A percentile compares a stretch with the other conserved stretches of the same genome.
Evolutionary conservation across 2,113 vertebrate genomes (phyloP).

Genomic region (Coryphaenoides rupestris): DNA sequence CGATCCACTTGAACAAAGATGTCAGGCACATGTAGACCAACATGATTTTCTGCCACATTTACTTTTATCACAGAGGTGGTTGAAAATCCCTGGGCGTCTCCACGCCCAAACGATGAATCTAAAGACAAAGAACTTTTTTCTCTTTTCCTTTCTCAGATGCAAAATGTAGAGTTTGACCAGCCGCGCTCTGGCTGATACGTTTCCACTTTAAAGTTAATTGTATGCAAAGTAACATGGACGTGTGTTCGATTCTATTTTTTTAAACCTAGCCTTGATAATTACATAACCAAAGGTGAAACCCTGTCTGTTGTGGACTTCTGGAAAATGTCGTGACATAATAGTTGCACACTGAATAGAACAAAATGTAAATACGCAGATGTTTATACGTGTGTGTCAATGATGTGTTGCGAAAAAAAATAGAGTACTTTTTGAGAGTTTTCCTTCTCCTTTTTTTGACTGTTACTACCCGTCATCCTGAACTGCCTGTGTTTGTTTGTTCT

Average conservation of each 20-base stretch:
- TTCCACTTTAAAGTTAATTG: constrained; percentile 74
- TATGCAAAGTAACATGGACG: constrained; percentile 78
- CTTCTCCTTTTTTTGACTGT: constrained; percentile 75
- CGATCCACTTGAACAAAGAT: constrained; percentile 67
- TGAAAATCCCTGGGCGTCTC: constrained; percentile 30
- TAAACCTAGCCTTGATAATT: constrained; percentile 80
- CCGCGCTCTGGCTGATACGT: constrained; percentile 74
- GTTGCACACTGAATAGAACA: constrained; percentile 68
- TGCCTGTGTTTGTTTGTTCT: constrained; percentile 42
- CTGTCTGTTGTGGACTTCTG: constrained; percentile 69
- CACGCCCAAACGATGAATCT: constrained; percentile 20
- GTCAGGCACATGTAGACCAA: constrained; percentile 64
- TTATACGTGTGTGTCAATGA: constrained; percentile 71
- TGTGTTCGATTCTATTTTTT: constrained; percentile 76
- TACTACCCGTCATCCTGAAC: constrained; percentile 55
- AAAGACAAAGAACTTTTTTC: constrained; percentile 47
- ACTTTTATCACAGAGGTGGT: constrained; percentile 40
- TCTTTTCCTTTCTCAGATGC: constrained; percentile 61
- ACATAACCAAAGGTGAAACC: constrained; percentile 80
- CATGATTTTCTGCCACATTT: constrained; percentile 53
- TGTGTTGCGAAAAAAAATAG: constrained; percentile 52
- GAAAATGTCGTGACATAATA: constrained; percentile 71
- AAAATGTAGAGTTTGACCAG: constrained; percentile 69
- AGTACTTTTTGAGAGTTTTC: constrained; percentile 57
- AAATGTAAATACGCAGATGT: constrained; percentile 71